Evolutionary conservation across 2,113 vertebrate genomes (phyloP).

Genomic region (Gymnorhina tibicen): DNA sequence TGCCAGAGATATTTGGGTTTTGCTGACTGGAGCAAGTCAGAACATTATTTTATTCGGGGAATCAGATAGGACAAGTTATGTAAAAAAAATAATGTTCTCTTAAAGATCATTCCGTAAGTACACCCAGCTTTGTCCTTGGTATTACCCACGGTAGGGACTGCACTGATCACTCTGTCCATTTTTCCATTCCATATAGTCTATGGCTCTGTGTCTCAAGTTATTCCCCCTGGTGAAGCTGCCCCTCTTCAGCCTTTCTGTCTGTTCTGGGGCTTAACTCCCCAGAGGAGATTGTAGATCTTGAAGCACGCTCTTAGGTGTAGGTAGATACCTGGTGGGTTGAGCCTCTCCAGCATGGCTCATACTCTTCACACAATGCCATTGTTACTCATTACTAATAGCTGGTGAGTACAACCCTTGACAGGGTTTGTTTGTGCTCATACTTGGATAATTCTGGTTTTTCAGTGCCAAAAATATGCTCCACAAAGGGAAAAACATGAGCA

Average conservation of each 20-base stretch:
- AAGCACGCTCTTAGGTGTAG: accelerated
- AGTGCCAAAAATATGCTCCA: neutral
- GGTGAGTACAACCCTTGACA: neutral
- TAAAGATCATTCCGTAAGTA: neutral
- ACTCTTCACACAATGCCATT: accelerated
- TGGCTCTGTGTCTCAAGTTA: neutral
- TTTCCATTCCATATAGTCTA: neutral
- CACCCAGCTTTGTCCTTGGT: neutral
- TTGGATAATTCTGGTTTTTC: neutral
- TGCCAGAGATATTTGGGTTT: neutral
- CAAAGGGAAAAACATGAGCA: neutral
- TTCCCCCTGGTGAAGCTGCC: neutral
- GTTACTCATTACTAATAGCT: neutral
- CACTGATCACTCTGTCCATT: neutral
- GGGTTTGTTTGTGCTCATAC: neutral
- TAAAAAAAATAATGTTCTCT: neutral
- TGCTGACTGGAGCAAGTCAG: neutral
- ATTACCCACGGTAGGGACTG: neutral
- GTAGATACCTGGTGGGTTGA: neutral
- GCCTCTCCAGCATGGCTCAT: neutral
- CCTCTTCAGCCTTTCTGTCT: neutral
- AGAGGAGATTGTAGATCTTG: neutral
- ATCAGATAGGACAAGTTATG: neutral
- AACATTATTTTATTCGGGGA: neutral
- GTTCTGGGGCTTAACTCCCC: neutral